Conservation (phyloP, 2,113 vertebrate species). For the Microcebus tavaratra region DNA sequence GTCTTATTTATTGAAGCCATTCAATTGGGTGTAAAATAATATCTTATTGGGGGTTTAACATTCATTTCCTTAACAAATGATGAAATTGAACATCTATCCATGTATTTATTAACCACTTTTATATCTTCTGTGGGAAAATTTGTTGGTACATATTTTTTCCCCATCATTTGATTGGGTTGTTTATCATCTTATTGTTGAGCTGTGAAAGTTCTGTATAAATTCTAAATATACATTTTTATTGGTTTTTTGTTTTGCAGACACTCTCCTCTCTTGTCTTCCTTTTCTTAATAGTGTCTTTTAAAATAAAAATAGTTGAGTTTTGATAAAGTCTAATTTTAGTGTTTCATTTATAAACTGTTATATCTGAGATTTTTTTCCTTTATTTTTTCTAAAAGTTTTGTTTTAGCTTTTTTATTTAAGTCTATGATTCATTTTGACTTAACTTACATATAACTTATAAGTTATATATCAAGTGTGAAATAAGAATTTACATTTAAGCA, state of each 20-base stretch:
- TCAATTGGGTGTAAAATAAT: neutral
- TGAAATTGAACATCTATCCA: neutral
- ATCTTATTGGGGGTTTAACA: neutral
- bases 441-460: too few relatives aligned
- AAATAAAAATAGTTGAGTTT: neutral
- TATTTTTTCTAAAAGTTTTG: neutral
- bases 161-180: neutral
- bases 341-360: neutral
- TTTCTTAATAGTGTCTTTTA: neutral
- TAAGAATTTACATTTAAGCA: neutral
- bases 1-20: neutral
- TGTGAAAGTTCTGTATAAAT: neutral
- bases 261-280: neutral
- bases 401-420: neutral
- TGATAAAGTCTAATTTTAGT: neutral
- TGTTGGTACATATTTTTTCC: neutral
- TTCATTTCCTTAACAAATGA: neutral
- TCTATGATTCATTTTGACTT: neutral
- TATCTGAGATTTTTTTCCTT: neutral
- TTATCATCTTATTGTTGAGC: neutral
- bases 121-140: neutral
- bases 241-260: neutral
- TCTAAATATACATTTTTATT: neutral
- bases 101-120: neutral
- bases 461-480: neutral